Percentiles rank a stretch among this genome's conserved stretches.
These are phyloP conservation scores for Sesamia nonagrioides DNA, from an alignment of 1,140 invertebrate genomes.

Conservation along the genomic window DNA sequence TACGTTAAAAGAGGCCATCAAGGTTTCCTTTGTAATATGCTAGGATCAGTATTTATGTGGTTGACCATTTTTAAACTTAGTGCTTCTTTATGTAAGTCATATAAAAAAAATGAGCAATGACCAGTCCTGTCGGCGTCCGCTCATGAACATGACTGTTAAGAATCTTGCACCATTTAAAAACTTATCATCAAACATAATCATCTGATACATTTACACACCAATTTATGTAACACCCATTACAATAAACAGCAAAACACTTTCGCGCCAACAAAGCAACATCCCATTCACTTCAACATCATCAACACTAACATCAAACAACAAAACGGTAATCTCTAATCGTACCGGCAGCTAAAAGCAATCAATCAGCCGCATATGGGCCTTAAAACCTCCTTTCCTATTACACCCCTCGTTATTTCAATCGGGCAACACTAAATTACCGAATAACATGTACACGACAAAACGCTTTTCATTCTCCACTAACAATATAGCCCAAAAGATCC, in stretches of 20 bases:
- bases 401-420: slow-evolving; percentile 78
- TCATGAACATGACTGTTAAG: too few species aligned
- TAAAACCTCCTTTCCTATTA: slow-evolving; percentile 80
- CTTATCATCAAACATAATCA: too few species aligned
- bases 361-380: slow-evolving; percentile 79
- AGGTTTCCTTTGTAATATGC: too few species aligned
- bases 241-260: not conserved
- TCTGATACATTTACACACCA: not conserved
- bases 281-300: not conserved
- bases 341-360: slow-evolving; percentile 76
- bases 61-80: too few species aligned
- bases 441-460: slow-evolving; percentile 78
- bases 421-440: slow-evolving; percentile 65
- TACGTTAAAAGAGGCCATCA: too few species aligned
- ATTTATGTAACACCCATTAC: slow-evolving; percentile 2
- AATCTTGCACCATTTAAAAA: too few species aligned
- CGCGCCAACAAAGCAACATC: not conserved
- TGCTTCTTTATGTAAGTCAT: too few species aligned
- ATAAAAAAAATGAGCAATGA: too few species aligned
- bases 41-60: too few species aligned
- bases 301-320: slow-evolving; percentile 43
- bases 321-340: slow-evolving; percentile 42
- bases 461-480: slow-evolving; percentile 81
- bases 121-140: too few species aligned
- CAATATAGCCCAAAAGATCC: slow-evolving; percentile 80